A percentile compares a stretch with the other conserved stretches of the same genome.
These are phyloP conservation scores for Xyrauchen texanus DNA, from an alignment of 2,113 vertebrate species.

Conservation along the genomic window DNA sequence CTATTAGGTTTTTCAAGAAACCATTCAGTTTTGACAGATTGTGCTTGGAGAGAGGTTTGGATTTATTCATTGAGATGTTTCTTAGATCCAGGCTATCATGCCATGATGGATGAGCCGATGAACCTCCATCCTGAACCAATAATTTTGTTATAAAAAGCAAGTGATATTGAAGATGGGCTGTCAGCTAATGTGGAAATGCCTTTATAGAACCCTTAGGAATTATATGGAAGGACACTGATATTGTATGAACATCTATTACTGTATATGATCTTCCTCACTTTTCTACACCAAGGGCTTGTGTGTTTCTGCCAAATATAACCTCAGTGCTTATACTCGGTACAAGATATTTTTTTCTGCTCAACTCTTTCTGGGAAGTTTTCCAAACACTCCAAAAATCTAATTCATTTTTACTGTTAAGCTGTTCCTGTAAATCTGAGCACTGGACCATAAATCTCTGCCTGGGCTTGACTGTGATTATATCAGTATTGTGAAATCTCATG, in stretches of 20 bases:
- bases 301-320: neutral
- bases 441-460: neutral
- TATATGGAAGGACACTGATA: neutral
- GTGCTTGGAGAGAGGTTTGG: constrained; percentile 26
- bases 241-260: constrained; percentile 15
- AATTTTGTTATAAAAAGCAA: constrained; percentile 23
- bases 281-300: neutral
- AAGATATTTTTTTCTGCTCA: neutral
- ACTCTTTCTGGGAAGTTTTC: neutral
- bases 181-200: neutral
- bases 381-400: neutral
- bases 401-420: neutral
- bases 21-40: constrained; percentile 14
- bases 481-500: neutral
- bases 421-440: neutral
- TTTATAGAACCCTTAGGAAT: neutral
- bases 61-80: constrained; percentile 42
- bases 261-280: neutral
- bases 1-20: constrained; percentile 20
- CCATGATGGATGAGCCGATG: constrained; percentile 15
- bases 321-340: neutral
- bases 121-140: neutral
- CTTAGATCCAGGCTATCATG: constrained; percentile 25
- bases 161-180: constrained; percentile 23
- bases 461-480: neutral